Evolutionary conservation across 2,888 invertebrate genomes (phyloP), one percentile per base, ranked within the genome.

Genomic region (Leptinotarsa haldemani): DNA sequence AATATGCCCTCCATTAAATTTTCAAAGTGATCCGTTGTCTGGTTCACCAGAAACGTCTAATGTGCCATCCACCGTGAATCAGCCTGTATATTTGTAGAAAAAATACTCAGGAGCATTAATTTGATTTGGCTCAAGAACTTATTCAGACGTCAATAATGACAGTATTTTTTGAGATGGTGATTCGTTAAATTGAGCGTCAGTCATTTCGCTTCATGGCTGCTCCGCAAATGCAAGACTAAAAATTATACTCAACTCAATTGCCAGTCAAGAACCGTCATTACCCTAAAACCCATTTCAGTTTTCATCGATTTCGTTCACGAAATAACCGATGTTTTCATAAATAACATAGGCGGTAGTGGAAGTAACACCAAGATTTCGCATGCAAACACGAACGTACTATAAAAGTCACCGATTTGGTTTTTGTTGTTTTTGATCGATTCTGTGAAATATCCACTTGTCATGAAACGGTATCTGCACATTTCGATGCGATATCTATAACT

Each of bases 301-400:
- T 58, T 58, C 58, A 25, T 58, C 58, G 58, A 58, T 58, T 58
- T 25, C 58, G 58, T 58, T 58, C 61, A n/a, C 61, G 30, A 40
- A 61, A 40, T 40, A 61, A 61, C 30, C 61, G 61, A 61, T 40
- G 61, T 25, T 61, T 61, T 61, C 40, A 61, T 61, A 61, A 61
- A 61, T 61, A 61, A 61, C 61, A 40, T 61, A 40, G 61, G 30
- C 30, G 40, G 61, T 40, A n/a, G 61, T 61, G 61, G 61, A 40
- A 61, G 40, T 61, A 61, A 61, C 61, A 61, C 61, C 61, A 61
- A 61, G 61, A 61, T 61, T 30, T n/a, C n/a, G 61, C 61, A 61
- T 61, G 61, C 61, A 61, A 61, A 61, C 61, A 61, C 61, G 61
- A 61, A 61, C 30, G 16, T 40, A 30, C 61, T 25, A 58, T 58